Evolutionary conservation across 2,888 invertebrate genomes (phyloP).

Genomic region (Noctua janthina): DNA sequence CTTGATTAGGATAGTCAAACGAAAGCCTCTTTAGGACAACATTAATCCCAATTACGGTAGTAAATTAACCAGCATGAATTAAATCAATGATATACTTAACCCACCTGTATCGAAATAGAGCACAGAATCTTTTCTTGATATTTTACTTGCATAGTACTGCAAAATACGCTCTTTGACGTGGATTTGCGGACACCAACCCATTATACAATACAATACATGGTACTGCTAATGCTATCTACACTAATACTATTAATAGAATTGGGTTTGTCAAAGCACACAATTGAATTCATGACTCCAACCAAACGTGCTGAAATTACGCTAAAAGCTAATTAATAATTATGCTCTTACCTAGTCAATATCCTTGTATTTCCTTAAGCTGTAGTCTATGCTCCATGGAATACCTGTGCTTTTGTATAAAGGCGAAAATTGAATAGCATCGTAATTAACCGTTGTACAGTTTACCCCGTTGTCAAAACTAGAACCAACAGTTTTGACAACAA

Average conservation of each 20-base stretch:
- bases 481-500: neutral
- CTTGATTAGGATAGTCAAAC: neutral
- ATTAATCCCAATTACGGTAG: too few relatives aligned
- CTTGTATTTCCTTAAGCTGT: slow-evolving; percentile 30
- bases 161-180: too few relatives aligned
- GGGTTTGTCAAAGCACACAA: slow-evolving; percentile 1
- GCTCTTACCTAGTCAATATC: slow-evolving; percentile 26
- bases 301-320: slow-evolving; percentile 16
- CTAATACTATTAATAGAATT: neutral
- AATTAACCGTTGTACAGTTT: neutral
- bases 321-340: slow-evolving; percentile 52
- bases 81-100: neutral
- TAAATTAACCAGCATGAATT: neutral
- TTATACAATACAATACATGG: too few relatives aligned
- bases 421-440: neutral
- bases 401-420: neutral
- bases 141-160: neutral
- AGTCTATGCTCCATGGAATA: slow-evolving; percentile 25
- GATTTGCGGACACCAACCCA: too few relatives aligned
- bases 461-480: neutral
- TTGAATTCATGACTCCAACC: slow-evolving; percentile 2
- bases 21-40: neutral
- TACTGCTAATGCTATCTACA: neutral
- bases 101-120: neutral
- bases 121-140: neutral